phyloP scores from a whole-genome alignment of 2,113 vertebrate genomes.

The Motacilla tschutschensis region DNA sequence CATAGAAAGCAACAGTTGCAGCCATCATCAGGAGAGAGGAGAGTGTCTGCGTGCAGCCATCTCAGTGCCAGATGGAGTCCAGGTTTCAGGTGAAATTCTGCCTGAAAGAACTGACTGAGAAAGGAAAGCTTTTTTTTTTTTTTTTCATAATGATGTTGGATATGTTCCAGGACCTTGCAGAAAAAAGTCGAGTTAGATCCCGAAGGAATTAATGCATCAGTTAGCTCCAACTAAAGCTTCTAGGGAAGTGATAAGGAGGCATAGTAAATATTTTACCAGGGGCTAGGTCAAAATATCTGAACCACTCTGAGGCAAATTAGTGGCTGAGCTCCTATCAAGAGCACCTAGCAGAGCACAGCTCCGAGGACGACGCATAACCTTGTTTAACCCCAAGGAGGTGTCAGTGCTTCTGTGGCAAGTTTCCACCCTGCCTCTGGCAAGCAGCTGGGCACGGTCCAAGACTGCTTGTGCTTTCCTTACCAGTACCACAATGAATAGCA shows the following conservation, averaged over 20 bases:
- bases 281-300: conserved; percentile 2
- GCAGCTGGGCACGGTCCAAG: neutral
- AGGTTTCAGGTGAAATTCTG: conserved; percentile 25
- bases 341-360: neutral
- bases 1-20: neutral
- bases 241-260: conserved; percentile 22
- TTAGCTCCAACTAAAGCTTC: conserved; percentile 25
- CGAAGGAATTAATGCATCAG: conserved; percentile 13
- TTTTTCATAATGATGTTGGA: conserved; percentile 9
- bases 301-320: neutral
- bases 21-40: neutral
- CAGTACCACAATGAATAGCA: neutral
- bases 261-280: conserved; percentile 46
- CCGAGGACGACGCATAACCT: rapidly evolving
- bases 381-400: conserved; percentile 20
- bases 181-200: neutral
- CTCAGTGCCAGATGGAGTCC: neutral
- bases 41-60: neutral
- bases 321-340: neutral
- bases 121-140: neutral
- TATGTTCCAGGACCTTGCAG: neutral
- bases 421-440: neutral
- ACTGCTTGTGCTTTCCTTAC: neutral
- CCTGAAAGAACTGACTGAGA: neutral
- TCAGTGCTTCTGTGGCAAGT: conserved; percentile 12